Conservation (phyloP, 2,113 vertebrate species). For the Alectura lathami region DNA sequence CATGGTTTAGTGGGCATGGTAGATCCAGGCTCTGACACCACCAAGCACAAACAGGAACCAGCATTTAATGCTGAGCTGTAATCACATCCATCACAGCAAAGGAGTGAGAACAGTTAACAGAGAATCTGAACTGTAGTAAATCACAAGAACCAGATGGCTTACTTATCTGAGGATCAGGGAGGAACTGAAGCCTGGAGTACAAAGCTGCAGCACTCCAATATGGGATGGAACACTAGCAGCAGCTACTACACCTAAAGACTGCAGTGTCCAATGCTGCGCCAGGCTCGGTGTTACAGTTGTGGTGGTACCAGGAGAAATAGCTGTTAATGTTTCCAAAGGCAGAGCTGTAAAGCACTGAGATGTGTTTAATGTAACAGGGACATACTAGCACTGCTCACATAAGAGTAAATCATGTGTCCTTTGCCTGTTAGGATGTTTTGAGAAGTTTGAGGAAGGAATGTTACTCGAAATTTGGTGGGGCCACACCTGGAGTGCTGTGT, state of each 20-base stretch:
- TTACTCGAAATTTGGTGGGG: neutral
- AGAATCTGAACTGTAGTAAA: neutral
- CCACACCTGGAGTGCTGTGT: neutral
- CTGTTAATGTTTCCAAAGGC: constrained; percentile 23
- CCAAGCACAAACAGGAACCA: neutral
- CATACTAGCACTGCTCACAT: neutral
- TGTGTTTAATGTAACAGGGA: constrained; percentile 17
- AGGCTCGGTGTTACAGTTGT: neutral
- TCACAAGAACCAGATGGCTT: neutral
- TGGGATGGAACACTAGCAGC: neutral
- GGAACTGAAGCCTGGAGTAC: neutral
- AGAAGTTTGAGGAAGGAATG: neutral
- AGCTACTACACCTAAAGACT: neutral
- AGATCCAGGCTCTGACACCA: neutral
- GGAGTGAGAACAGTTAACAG: neutral
- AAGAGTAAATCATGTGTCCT: constrained; percentile 8
- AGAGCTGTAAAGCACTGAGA: constrained; percentile 2
- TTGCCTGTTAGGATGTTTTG: neutral
- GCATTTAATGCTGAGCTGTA: neutral
- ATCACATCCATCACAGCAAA: neutral
- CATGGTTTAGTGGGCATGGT: too few species aligned
- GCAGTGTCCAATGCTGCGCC: neutral
- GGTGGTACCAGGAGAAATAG: constrained; percentile 5
- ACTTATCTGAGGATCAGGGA: constrained; percentile 23
- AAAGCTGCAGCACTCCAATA: neutral